Percentiles rank a stretch among this genome's conserved stretches.
Evolutionary conservation across 2,113 vertebrate species (phyloP).

Genomic region (Dasyprocta punctata): DNA sequence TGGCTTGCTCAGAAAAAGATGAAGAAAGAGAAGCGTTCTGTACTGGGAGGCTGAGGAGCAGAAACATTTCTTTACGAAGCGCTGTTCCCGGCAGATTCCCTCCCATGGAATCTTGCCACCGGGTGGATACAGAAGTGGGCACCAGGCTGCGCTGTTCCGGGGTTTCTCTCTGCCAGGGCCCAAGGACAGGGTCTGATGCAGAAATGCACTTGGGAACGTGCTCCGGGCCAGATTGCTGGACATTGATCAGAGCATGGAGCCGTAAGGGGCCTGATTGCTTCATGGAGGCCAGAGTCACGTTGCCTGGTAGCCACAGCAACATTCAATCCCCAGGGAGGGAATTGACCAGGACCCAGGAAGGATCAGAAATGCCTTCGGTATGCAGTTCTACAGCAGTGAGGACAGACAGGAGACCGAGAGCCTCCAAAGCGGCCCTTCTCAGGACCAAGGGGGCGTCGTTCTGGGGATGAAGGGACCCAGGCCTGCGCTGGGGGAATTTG

Average conservation of each 20-base stretch:
- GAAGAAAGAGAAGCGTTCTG: slow-evolving; percentile 27
- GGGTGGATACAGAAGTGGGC: not conserved
- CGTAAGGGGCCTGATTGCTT: not conserved
- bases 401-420: not conserved
- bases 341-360: not conserved
- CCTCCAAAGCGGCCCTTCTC: not conserved
- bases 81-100: not conserved
- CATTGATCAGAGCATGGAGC: not conserved
- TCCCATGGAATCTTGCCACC: not conserved
- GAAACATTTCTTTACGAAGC: slow-evolving; percentile 62
- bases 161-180: not conserved
- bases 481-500: not conserved
- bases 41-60: not conserved
- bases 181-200: not conserved
- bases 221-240: not conserved
- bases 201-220: not conserved
- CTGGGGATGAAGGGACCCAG: not conserved
- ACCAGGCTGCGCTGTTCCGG: too few relatives aligned
- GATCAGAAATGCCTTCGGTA: not conserved
- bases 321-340: not conserved
- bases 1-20: slow-evolving; percentile 32
- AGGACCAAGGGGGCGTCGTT: not conserved
- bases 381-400: not conserved
- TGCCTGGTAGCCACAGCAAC: not conserved
- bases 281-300: not conserved